Percentiles rank a stretch among this genome's conserved stretches.
Conservation (phyloP, 2,888 invertebrate genomes). For the Tricholauxania praeusta region DNA sequence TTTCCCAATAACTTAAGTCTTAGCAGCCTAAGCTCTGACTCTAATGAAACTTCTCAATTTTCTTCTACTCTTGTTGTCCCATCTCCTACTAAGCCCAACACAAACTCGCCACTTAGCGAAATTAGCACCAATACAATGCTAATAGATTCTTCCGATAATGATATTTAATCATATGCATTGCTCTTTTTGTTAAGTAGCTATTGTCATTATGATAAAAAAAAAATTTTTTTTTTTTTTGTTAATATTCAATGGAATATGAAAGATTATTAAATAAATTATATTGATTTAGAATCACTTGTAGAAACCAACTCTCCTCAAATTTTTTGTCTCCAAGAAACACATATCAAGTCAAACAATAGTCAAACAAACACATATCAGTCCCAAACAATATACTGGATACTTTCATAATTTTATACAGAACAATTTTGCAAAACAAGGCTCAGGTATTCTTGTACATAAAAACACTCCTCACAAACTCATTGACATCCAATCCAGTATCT, state of each 20-base stretch:
- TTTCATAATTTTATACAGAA: constrained; percentile 27
- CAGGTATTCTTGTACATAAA: constrained; percentile 27
- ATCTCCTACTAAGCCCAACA: no score
- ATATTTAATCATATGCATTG: neutral
- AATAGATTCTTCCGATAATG: neutral
- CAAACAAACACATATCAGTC: constrained; percentile 14
- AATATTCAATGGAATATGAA: constrained; percentile 38
- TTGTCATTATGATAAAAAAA: neutral
- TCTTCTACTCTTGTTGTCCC: no score
- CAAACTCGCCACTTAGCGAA: neutral
- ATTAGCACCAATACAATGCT: neutral
- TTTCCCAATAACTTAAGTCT: no score
- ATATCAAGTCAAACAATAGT: neutral
- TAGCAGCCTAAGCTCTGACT: no score
- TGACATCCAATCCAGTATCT: constrained; percentile 4
- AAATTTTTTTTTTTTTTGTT: neutral
- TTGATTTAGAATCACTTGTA: constrained; percentile 31
- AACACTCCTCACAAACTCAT: constrained; percentile 20
- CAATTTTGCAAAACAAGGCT: constrained; percentile 30
- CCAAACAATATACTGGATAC: constrained; percentile 27
- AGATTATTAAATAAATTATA: constrained; percentile 29
- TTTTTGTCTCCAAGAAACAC: constrained; percentile 38
- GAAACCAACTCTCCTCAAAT: constrained; percentile 7
- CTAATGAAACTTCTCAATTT: no score
- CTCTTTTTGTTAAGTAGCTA: neutral